Evolutionary conservation across 2,888 invertebrate species (phyloP).

Genomic region (Xestia xanthographa): DNA sequence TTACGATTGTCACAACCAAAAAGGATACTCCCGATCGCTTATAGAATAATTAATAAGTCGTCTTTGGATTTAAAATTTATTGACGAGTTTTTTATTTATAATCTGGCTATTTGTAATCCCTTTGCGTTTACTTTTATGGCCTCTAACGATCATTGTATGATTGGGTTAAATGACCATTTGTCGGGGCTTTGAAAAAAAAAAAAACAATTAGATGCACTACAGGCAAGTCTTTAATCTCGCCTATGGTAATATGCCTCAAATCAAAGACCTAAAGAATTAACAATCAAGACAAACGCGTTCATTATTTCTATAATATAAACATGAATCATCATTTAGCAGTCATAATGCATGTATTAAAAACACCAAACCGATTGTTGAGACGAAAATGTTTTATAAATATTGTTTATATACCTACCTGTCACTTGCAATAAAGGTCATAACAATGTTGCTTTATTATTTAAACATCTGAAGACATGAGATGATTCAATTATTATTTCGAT

Average conservation of each 20-base stretch:
- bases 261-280: background rate
- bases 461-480: slow-evolving; percentile 60
- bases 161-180: slow-evolving; percentile 47
- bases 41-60: slow-evolving; percentile 67
- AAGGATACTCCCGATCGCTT: slow-evolving; percentile 61
- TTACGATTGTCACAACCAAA: slow-evolving; percentile 58
- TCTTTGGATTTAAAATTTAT: slow-evolving; percentile 64
- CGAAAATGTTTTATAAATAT: slow-evolving; percentile 35
- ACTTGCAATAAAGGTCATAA: slow-evolving; percentile 13
- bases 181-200: slow-evolving; percentile 8
- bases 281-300: background rate
- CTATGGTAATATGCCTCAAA: background rate
- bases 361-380: slow-evolving; percentile 40
- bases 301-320: background rate
- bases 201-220: background rate
- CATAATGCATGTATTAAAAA: slow-evolving; percentile 29
- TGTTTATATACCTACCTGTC: slow-evolving; percentile 36
- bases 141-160: slow-evolving; percentile 43
- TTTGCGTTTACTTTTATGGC: slow-evolving; percentile 63
- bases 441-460: slow-evolving; percentile 58
- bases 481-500: slow-evolving; percentile 41
- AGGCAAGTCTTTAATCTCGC: background rate
- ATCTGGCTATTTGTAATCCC: slow-evolving; percentile 64
- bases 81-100: slow-evolving; percentile 61
- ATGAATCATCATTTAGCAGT: background rate